phyloP scores from a whole-genome alignment of 2,797 vertebrate species.

The Hybognathus amarus region DNA sequence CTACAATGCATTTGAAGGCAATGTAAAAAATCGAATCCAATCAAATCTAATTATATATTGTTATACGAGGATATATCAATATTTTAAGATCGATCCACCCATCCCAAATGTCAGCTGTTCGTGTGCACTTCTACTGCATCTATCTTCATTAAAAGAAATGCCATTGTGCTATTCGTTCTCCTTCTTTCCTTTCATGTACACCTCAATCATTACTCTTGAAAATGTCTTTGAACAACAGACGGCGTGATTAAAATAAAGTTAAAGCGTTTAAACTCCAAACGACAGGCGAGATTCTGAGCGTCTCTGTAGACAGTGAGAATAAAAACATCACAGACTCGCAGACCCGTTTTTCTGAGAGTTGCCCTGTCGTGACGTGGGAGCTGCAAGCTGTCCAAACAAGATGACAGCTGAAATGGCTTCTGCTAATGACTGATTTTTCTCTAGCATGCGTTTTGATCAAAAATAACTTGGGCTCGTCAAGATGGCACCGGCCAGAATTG shows the following conservation, averaged over 20 bases:
- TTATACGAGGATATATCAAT: not conserved
- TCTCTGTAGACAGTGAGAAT: slow-evolving; percentile 43
- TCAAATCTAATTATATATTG: not conserved
- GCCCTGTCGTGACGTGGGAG: slow-evolving; percentile 64
- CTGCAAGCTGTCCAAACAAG: slow-evolving; percentile 75
- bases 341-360: slow-evolving; percentile 61
- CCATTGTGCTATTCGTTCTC: not conserved
- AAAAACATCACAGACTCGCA: slow-evolving; percentile 45
- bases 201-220: slow-evolving; percentile 29
- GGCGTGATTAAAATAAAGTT: slow-evolving; percentile 44
- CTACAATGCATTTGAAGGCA: not conserved
- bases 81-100: not conserved
- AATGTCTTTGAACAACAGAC: slow-evolving; percentile 35
- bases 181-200: slow-evolving; percentile 8
- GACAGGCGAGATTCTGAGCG: slow-evolving; percentile 34
- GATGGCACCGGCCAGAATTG: slow-evolving; percentile 65
- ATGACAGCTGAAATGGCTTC: slow-evolving; percentile 71
- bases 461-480: slow-evolving; percentile 69
- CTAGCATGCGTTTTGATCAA: slow-evolving; percentile 71
- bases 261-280: slow-evolving; percentile 45
- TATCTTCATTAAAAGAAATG: not conserved
- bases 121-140: not conserved
- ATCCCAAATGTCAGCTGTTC: not conserved
- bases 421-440: slow-evolving; percentile 75
- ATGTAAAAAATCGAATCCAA: not conserved